These are phyloP conservation scores for Leucophora obtusa DNA, from an alignment of 2,888 invertebrate genomes.

Conservation along the genomic window DNA sequence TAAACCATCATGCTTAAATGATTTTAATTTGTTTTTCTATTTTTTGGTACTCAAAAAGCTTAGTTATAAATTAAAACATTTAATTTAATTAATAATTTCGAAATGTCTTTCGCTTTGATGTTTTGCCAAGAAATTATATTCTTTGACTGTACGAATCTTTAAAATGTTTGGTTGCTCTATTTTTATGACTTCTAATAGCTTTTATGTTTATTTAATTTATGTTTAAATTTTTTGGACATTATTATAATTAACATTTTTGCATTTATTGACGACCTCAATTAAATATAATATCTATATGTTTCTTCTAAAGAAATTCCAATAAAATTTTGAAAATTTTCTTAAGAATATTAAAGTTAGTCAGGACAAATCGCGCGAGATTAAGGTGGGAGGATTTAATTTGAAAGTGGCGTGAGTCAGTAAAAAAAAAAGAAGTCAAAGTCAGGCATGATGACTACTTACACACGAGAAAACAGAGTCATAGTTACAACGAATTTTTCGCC, in stretches of 20 bases:
- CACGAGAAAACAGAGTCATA: no score
- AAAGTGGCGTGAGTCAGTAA: no score
- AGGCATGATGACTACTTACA: no score
- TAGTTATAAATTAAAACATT: slow-evolving; percentile 40
- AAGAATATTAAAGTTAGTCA: no score
- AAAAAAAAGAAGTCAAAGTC: no score
- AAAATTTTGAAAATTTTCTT: no score
- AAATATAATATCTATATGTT: background rate
- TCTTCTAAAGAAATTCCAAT: no score
- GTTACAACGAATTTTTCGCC: no score
- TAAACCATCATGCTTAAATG: slow-evolving; percentile 39
- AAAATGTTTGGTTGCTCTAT: slow-evolving; percentile 22
- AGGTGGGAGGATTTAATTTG: no score
- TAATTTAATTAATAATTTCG: slow-evolving; percentile 29
- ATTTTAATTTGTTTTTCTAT: slow-evolving; percentile 46
- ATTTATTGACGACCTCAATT: slow-evolving; percentile 10
- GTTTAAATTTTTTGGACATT: slow-evolving; percentile 15
- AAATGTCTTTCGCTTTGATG: slow-evolving; percentile 33
- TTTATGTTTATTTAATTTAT: slow-evolving; percentile 49
- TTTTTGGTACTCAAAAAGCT: slow-evolving; percentile 25
- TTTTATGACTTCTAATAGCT: slow-evolving; percentile 36
- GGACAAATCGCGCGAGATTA: no score
- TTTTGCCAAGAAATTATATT: slow-evolving; percentile 33
- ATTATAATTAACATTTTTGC: background rate
- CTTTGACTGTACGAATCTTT: background rate